These are phyloP conservation scores for Agrenia bidenticulata DNA, from an alignment of 2,888 invertebrate species.

Conservation along the genomic window DNA sequence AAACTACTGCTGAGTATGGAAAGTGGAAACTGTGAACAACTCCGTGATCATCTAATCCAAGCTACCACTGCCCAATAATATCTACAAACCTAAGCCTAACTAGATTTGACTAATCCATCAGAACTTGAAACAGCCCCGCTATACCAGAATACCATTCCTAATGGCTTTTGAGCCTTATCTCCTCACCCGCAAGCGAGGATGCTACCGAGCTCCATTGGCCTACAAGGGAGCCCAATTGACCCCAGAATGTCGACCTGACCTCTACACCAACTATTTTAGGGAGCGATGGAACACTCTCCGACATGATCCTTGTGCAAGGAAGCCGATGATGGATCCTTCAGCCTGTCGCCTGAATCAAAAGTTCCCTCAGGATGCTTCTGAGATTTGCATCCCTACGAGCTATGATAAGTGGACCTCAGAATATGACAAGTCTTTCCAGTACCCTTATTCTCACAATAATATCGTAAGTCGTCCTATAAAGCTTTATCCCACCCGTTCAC, in stretches of 20 bases:
- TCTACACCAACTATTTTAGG: conserved; percentile 30
- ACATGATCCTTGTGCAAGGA: conserved; percentile 24
- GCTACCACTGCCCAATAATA: too few species aligned
- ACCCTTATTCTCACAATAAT: conserved; percentile 33
- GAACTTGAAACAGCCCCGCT: too few species aligned
- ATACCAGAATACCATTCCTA: too few species aligned
- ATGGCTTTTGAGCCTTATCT: conserved; percentile 47
- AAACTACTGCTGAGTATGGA: too few species aligned
- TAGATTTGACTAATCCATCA: too few species aligned
- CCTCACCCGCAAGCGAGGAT: conserved; percentile 29
- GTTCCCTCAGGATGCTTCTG: conserved; percentile 1
- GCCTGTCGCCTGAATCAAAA: conserved; percentile 17
- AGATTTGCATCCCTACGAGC: conserved; percentile 22
- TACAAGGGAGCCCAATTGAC: conserved; percentile 15
- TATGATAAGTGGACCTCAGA: conserved; percentile 19
- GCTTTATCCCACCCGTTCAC: background rate
- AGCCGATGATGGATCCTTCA: conserved; percentile 10
- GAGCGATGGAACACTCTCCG: conserved; percentile 42
- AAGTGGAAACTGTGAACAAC: too few species aligned
- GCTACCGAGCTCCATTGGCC: conserved; percentile 29
- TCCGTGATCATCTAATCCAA: too few species aligned
- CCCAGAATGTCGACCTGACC: conserved; percentile 35
- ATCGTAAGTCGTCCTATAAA: background rate
- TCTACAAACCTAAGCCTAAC: too few species aligned
- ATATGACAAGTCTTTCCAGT: conserved; percentile 21